These are phyloP conservation scores for Rhizomys pruinosus DNA, from an alignment of 2,113 vertebrate species.

Conservation along the genomic window DNA sequence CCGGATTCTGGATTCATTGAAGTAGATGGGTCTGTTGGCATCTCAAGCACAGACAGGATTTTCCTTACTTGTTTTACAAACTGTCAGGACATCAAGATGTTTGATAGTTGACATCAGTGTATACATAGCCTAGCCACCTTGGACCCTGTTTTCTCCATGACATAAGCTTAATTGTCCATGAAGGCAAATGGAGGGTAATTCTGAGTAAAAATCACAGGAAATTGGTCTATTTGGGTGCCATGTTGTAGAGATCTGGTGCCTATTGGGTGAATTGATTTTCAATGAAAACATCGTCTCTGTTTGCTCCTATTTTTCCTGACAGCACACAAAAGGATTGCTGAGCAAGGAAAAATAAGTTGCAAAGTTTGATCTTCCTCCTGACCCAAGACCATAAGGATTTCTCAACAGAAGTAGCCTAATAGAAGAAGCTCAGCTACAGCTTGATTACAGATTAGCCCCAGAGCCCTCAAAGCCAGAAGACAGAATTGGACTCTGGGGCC, in stretches of 20 bases:
- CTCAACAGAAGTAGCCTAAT: not conserved
- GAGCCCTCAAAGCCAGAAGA: not conserved
- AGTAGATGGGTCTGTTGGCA: not conserved
- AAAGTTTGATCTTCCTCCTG: not conserved
- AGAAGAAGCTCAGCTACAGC: not conserved
- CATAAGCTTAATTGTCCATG: conserved; percentile 58
- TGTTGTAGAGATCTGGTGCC: conserved; percentile 11
- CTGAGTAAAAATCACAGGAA: conserved; percentile 53
- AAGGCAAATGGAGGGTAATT: conserved; percentile 67
- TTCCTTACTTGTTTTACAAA: conserved; percentile 41
- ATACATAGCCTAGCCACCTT: conserved; percentile 1
- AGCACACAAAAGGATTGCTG: conserved; percentile 49
- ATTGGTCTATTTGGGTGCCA: conserved; percentile 64
- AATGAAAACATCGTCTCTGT: conserved; percentile 61
- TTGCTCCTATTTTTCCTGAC: conserved; percentile 62
- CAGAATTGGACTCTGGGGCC: not conserved
- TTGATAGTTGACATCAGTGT: conserved; percentile 57
- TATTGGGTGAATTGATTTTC: conserved; percentile 71
- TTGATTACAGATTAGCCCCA: not conserved
- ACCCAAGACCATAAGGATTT: not conserved
- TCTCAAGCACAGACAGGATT: not conserved
- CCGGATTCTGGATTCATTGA: not conserved
- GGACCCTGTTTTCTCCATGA: conserved; percentile 58
- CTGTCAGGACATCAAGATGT: conserved; percentile 61
- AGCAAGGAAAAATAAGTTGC: conserved; percentile 35